Conservation (phyloP, 2,797 vertebrate genomes). For the Eulemur mongoz region DNA sequence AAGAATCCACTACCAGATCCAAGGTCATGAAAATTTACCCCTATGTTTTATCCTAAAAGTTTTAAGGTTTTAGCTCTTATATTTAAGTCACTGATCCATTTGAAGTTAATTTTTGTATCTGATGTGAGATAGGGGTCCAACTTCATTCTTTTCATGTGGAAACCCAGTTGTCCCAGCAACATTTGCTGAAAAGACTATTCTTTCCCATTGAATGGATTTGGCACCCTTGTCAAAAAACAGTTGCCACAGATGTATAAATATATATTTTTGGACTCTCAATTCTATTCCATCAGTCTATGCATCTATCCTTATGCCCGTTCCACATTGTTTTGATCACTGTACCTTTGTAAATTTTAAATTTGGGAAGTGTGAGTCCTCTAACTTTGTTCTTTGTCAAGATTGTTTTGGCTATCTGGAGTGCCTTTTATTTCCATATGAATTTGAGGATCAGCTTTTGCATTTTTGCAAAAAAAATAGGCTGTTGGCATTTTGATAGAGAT, state of each 20-base stretch:
- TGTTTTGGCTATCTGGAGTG: background rate
- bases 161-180: background rate
- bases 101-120: background rate
- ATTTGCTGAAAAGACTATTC: slow-evolving; percentile 17
- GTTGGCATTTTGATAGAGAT: slow-evolving; percentile 10
- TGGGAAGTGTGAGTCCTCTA: background rate
- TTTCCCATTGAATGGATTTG: background rate
- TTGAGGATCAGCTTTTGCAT: background rate
- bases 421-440: background rate
- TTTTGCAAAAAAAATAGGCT: background rate
- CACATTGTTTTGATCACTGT: background rate
- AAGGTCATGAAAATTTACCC: background rate
- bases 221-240: background rate
- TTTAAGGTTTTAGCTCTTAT: background rate
- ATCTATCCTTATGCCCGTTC: background rate
- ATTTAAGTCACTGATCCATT: background rate
- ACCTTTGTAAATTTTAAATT: background rate
- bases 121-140: background rate
- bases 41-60: background rate
- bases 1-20: background rate
- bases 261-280: background rate
- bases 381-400: background rate
- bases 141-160: background rate
- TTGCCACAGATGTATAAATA: background rate
- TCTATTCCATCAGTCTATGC: background rate